phyloP scores from a whole-genome alignment of 2,797 vertebrate genomes.

The Karalla daura region DNA sequence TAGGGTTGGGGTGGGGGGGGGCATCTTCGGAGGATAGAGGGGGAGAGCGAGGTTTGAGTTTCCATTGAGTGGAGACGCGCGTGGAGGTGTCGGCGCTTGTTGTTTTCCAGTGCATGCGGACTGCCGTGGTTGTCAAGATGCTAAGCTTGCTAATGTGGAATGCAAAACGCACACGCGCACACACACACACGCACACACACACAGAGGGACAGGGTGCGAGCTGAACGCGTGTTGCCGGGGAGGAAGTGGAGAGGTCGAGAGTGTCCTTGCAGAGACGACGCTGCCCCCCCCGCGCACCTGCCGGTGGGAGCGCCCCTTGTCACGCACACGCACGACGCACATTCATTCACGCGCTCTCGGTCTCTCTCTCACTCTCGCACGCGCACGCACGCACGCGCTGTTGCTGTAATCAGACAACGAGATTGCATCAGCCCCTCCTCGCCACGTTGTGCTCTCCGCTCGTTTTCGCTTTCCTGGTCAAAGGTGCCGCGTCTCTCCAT shows the following conservation, averaged over 20 bases:
- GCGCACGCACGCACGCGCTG: neutral
- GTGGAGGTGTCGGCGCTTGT: constrained; percentile 12
- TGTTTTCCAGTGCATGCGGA: too few species aligned
- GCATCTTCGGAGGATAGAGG: neutral
- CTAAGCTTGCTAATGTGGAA: neutral
- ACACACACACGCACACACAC: neutral
- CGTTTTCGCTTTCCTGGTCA: constrained; percentile 16
- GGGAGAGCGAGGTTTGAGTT: neutral
- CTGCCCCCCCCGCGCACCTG: constrained; percentile 75
- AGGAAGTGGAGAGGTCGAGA: too few species aligned
- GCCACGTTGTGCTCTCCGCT: constrained; percentile 25
- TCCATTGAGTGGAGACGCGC: neutral
- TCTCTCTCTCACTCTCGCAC: neutral
- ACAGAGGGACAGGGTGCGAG: too few species aligned
- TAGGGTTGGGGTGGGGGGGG: too few species aligned
- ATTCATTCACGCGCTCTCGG: neutral
- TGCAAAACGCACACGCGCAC: neutral
- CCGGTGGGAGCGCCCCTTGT: constrained; percentile 62
- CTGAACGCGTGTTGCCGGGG: too few species aligned
- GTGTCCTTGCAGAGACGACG: constrained; percentile 58
- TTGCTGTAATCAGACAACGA: constrained; percentile 61
- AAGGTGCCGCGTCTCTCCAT: neutral
- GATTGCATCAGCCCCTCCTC: constrained; percentile 75
- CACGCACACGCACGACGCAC: neutral
- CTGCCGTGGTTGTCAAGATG: too few species aligned